A percentile compares a stretch with the other conserved stretches of the same genome.
These are phyloP conservation scores for Leucophenga montana DNA, from an alignment of 2,888 invertebrate genomes.

Conservation along the genomic window DNA sequence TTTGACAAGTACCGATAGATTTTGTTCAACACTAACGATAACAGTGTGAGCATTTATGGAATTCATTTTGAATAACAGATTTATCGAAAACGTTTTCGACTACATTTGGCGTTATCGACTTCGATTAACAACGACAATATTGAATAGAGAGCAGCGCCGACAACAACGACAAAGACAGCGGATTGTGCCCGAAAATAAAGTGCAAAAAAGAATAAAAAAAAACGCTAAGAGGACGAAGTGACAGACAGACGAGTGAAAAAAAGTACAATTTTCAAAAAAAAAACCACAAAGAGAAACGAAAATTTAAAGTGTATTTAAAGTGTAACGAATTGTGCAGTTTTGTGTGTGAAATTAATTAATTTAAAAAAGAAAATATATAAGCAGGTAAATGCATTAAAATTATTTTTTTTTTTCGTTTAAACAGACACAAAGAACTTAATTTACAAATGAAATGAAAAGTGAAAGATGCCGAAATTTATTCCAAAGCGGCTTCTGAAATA, in stretches of 20 bases:
- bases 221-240: background rate
- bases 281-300: background rate
- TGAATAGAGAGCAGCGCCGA: too few species aligned
- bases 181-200: conserved; percentile 16
- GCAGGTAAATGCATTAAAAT: conserved; percentile 19
- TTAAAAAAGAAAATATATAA: conserved; percentile 6
- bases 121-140: too few species aligned
- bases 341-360: conserved; percentile 7
- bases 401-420: background rate
- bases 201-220: conserved; percentile 4
- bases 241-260: background rate
- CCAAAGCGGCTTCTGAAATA: background rate
- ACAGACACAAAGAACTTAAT: background rate
- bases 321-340: conserved; percentile 19
- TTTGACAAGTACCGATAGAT: too few species aligned
- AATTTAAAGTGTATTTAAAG: background rate
- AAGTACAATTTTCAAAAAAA: background rate
- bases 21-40: too few species aligned
- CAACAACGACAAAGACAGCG: too few species aligned
- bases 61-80: too few species aligned
- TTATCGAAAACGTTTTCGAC: too few species aligned
- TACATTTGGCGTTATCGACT: too few species aligned
- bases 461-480: conserved; percentile 13
- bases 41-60: too few species aligned
- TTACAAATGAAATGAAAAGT: background rate